Evolutionary conservation across 2,113 vertebrate genomes (phyloP).

Genomic region (Gnathonemus longibarbis): DNA sequence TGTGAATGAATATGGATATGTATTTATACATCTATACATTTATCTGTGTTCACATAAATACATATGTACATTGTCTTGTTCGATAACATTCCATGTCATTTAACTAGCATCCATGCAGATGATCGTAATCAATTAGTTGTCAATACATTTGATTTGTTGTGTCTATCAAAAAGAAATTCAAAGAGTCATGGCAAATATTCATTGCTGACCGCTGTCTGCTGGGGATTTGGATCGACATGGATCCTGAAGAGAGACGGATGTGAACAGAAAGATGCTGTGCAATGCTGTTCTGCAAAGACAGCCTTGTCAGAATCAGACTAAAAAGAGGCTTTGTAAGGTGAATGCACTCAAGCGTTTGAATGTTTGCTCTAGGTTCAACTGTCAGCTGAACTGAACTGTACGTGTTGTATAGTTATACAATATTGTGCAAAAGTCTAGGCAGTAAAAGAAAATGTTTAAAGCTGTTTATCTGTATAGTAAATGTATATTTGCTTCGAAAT

Average conservation of each 20-base stretch:
- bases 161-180: neutral
- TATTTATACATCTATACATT: neutral
- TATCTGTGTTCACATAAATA: slow-evolving; percentile 7
- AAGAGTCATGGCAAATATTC: neutral
- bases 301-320: neutral
- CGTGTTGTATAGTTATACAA: neutral
- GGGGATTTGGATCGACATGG: neutral
- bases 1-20: neutral
- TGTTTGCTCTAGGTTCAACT: neutral
- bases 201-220: neutral
- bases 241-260: neutral
- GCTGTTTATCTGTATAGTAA: neutral
- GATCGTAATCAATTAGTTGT: neutral
- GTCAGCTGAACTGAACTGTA: neutral
- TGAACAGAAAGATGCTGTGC: neutral
- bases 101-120: neutral
- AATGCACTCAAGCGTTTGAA: neutral
- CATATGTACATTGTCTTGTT: neutral
- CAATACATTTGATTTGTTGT: neutral
- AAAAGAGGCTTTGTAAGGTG: neutral
- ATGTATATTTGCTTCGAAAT: neutral
- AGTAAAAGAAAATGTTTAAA: neutral
- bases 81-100: neutral
- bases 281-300: neutral
- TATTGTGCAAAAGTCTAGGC: neutral